Percentiles rank a stretch among this genome's conserved stretches.
Evolutionary conservation across 2,797 vertebrate species (phyloP).

Genomic region (Poecilia picta): DNA sequence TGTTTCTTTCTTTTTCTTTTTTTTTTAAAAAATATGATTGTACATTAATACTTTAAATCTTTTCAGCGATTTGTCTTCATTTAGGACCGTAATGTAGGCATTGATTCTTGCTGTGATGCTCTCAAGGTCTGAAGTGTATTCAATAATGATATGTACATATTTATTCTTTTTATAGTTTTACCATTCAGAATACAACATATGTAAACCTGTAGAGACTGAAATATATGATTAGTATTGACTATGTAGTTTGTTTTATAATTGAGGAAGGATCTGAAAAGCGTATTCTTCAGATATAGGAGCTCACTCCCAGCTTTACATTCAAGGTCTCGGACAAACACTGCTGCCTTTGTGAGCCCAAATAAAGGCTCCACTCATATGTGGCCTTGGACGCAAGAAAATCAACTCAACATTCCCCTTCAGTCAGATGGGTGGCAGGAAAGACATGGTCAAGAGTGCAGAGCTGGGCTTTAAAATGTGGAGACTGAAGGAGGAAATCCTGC

Average conservation of each 20-base stretch:
- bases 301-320: slow-evolving; percentile 33
- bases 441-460: slow-evolving; percentile 31
- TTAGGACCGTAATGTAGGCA: neutral
- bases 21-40: neutral
- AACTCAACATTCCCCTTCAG: slow-evolving; percentile 52
- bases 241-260: slow-evolving; percentile 33
- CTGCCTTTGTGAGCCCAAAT: slow-evolving; percentile 65
- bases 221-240: neutral
- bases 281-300: slow-evolving; percentile 29
- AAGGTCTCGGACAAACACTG: slow-evolving; percentile 52
- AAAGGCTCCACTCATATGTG: slow-evolving; percentile 61
- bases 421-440: slow-evolving; percentile 54
- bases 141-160: neutral
- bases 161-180: neutral
- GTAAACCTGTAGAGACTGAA: slow-evolving; percentile 6
- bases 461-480: slow-evolving; percentile 44
- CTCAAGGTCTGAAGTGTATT: neutral
- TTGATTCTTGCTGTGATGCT: neutral
- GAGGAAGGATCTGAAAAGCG: slow-evolving; percentile 18
- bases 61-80: neutral
- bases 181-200: neutral
- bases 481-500: slow-evolving; percentile 74
- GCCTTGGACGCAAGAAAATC: slow-evolving; percentile 51
- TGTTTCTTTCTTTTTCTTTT: neutral
- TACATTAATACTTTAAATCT: neutral